Evolutionary conservation across 2,113 vertebrate species (phyloP).

Genomic region (Nothoprocta perdicaria): DNA sequence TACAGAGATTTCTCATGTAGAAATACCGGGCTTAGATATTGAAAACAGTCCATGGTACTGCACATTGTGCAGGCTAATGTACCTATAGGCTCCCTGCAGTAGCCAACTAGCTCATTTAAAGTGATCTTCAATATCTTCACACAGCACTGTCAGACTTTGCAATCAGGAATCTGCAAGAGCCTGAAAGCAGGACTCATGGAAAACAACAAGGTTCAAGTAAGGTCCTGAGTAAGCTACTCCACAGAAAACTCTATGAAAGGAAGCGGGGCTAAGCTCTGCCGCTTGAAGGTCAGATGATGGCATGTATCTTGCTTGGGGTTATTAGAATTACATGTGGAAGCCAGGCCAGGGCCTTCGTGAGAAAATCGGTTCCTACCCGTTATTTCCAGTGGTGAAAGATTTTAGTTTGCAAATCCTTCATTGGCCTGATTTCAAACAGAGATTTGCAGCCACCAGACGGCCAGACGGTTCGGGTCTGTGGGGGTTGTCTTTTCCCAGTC

Average conservation of each 20-base stretch:
- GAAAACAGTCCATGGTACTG: background rate
- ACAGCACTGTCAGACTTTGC: background rate
- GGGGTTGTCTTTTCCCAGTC: background rate
- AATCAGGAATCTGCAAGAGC: background rate
- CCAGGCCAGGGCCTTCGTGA: background rate
- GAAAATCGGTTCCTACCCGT: background rate
- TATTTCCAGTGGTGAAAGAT: background rate
- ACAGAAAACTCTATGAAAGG: background rate
- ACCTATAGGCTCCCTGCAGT: slow-evolving; percentile 23
- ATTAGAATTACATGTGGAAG: background rate
- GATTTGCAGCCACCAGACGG: background rate
- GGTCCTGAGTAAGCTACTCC: slow-evolving; percentile 3
- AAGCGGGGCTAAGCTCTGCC: background rate
- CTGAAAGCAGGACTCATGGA: slow-evolving; percentile 31
- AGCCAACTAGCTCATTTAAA: background rate
- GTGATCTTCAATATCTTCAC: slow-evolving; percentile 20
- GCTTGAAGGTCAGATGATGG: slow-evolving; percentile 8
- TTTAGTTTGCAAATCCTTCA: background rate
- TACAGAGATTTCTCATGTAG: background rate
- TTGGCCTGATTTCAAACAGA: background rate
- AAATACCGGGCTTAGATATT: background rate
- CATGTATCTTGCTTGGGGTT: background rate
- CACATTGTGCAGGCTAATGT: background rate
- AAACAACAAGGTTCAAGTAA: background rate
- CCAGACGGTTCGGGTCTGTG: background rate